Evolutionary conservation across 2,113 vertebrate genomes (phyloP), one percentile per base, ranked within the genome.

Genomic region (Donacobius atricapilla): DNA sequence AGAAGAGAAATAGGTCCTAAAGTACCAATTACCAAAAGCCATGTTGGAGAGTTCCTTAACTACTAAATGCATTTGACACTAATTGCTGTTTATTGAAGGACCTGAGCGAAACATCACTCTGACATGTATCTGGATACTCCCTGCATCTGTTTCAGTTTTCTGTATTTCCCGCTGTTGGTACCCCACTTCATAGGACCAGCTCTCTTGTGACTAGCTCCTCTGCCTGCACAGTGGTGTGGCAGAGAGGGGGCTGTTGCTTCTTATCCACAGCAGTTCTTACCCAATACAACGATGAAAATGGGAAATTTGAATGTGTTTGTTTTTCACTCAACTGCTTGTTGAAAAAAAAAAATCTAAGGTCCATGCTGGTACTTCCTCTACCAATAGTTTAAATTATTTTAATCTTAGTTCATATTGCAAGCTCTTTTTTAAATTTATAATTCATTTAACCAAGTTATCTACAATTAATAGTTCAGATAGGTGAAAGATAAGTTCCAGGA

Each of bases 31-130:
- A 66, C 58, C 28, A 77, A 88, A 60, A 83, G 83, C 40, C 47
- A 23, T 37, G 35, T 39, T 77, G 16, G 39, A 68, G 37, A 81
- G 73, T 72, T 94, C 78, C 93, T 95, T 94, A 70, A 33, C 50
- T 75, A 72, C 73, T 91, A 82, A 96, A 82, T 93, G 72, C 76
- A 68, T 96, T 92, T 96, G 94, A 95, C 84, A 73, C 56, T 95
- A 95, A 96, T 93, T 94, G 80, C 64, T 89, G 31, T 93, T 95
- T 81, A 72, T 35, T 94, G 83, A 86, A 95, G 95, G 77, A 90
- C 47, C 79, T 23, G 80, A 28, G 44, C 63, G 54, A 77, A 87
- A 63, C 56, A 63, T 58, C 51, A 60, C 53, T 63, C 63, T 89
- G 87, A 68, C 23, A 15, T 7, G 13, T 35, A 57, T 33, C 33